phyloP scores from a whole-genome alignment of 2,888 invertebrate genomes.

The Gryllus longicercus region DNA sequence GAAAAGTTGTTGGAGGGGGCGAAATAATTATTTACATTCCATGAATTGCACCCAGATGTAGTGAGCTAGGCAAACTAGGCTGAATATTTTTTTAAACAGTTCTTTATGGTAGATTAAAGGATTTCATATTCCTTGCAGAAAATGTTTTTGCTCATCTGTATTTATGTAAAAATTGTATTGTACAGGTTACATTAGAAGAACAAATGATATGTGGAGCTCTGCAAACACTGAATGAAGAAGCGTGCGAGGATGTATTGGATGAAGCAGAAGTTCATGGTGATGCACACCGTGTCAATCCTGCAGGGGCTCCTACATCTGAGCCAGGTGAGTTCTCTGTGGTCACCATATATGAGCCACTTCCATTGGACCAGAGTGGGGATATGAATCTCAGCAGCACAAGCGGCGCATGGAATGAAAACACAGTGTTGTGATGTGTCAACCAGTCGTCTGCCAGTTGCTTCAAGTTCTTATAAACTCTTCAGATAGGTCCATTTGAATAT shows the following conservation, averaged over 20 bases:
- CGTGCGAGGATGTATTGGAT: constrained; percentile 84
- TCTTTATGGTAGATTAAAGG: too few relatives aligned
- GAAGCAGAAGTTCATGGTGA: constrained; percentile 47
- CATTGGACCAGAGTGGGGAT: neutral
- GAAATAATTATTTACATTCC: too few relatives aligned
- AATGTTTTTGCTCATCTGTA: constrained; percentile 20
- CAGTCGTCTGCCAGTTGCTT: neutral
- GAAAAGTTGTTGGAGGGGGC: too few relatives aligned
- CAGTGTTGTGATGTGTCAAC: neutral
- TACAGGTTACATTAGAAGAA: constrained; percentile 85
- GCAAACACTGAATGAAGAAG: constrained; percentile 89
- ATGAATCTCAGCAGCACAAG: neutral
- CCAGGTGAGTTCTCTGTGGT: constrained; percentile 34
- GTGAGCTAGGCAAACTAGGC: too few relatives aligned
- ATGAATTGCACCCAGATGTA: too few relatives aligned
- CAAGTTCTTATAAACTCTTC: neutral
- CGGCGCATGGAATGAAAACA: neutral
- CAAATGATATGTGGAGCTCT: constrained; percentile 93
- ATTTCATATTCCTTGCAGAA: neutral
- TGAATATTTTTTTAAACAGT: too few relatives aligned
- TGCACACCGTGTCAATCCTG: neutral
- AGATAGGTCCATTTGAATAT: constrained; percentile 24
- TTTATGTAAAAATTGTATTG: neutral
- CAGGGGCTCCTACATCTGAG: constrained; percentile 23
- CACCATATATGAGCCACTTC: constrained; percentile 20